Conservation (phyloP, 2,797 vertebrate genomes). For the Octomys mimax region DNA sequence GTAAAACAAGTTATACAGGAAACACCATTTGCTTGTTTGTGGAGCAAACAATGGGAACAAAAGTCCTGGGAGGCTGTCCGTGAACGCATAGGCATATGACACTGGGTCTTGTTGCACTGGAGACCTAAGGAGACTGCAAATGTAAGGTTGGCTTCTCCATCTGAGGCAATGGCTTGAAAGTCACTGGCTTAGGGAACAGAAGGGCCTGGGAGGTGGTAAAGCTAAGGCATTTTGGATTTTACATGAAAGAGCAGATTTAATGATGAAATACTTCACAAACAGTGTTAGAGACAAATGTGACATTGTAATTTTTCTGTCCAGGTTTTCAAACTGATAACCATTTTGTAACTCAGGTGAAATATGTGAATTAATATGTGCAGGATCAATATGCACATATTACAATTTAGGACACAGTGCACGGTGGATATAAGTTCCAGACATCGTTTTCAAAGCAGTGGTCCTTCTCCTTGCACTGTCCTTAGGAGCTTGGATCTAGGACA, state of each 20-base stretch:
- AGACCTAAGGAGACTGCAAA: neutral
- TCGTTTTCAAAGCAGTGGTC: neutral
- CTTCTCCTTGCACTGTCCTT: neutral
- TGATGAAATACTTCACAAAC: conserved; percentile 6
- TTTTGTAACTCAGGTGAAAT: neutral
- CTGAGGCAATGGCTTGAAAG: neutral
- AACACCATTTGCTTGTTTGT: neutral
- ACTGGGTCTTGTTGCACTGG: neutral
- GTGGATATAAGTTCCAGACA: neutral
- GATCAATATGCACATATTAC: neutral
- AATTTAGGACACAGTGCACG: neutral
- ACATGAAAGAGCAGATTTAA: neutral
- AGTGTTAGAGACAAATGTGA: neutral
- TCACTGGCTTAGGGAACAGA: neutral
- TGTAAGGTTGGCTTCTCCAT: neutral
- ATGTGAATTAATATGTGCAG: neutral
- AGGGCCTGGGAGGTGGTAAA: neutral
- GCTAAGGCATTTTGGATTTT: neutral
- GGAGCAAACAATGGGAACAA: neutral
- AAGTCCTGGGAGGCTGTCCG: neutral
- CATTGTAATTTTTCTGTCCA: neutral
- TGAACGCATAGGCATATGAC: neutral
- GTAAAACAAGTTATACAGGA: neutral
- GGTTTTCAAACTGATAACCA: neutral
- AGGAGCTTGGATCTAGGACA: neutral